These are phyloP conservation scores for Lepilemur ruficaudatus DNA, from an alignment of 2,797 vertebrate species.

Conservation along the genomic window DNA sequence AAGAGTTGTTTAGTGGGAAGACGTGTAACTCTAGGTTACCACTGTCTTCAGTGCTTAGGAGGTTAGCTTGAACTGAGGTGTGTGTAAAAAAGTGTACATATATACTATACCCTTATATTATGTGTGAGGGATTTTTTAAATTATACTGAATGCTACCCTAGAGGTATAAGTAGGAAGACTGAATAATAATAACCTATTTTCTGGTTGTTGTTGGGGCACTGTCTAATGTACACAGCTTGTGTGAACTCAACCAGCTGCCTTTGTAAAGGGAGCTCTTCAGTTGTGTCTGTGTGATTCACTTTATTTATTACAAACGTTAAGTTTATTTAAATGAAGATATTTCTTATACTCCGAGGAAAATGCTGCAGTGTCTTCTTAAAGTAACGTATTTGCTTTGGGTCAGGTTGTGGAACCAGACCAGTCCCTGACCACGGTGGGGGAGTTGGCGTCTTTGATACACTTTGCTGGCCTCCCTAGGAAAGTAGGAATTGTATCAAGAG, in stretches of 20 bases:
- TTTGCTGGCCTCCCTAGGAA: background rate
- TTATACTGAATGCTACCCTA: constrained; percentile 28
- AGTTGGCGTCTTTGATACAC: too few relatives aligned
- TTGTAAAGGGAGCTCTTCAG: background rate
- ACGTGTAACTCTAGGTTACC: background rate
- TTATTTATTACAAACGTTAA: constrained; percentile 71
- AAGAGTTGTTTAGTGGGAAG: background rate
- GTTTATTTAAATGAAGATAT: constrained; percentile 74
- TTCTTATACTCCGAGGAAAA: background rate
- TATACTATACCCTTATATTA: constrained; percentile 54
- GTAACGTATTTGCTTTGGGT: background rate
- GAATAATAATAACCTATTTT: constrained; percentile 67
- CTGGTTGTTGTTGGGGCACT: constrained; percentile 60
- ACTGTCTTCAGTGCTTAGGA: background rate
- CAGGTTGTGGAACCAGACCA: background rate
- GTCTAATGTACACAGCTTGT: background rate
- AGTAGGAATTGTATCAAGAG: background rate
- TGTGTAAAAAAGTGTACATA: constrained; percentile 8
- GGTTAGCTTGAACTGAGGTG: background rate
- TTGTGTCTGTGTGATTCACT: background rate
- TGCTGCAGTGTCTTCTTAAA: background rate
- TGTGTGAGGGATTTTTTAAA: constrained; percentile 60
- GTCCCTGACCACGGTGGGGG: background rate
- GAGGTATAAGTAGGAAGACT: background rate
- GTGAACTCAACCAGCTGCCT: constrained; percentile 10